Evolutionary conservation across 1,140 invertebrate genomes (phyloP), one percentile per base, ranked within the genome.

Genomic region (Macrostomum lignano): DNA sequence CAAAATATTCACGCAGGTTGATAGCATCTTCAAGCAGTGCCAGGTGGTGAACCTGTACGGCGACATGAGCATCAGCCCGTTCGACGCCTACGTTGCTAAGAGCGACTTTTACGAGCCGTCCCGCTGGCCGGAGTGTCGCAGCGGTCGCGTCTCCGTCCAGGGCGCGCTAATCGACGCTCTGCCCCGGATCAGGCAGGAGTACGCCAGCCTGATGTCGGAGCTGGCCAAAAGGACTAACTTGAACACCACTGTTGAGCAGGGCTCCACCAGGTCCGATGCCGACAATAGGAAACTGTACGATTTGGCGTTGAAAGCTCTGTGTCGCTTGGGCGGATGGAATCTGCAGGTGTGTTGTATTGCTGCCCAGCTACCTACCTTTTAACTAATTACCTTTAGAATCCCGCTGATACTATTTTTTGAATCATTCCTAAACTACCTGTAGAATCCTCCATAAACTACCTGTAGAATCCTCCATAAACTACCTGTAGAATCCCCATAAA

Each of bases 41-140:
- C 84, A 96, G 64, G 82, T 96, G 35, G 88, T 98, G 2, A 86
- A 88, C 0, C 55, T 96, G 6, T 98, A 93, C 58, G 88, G 88
- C 3, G 88, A 98, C 47, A 96, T 96, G 88, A 86, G 94, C 62
- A 93, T 96, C 38, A 78, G 82, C 0, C 88, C 88, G 0, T 96
- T 94, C 51, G 84, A 88, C 52, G 82, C 88, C 51, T 96, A 94
- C 47, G 82, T 98, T 24, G 86, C 81, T 55, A 65, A 78, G 29
- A 82, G 74, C 33, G 78, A 79, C 44, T 76, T 88, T 50, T 94
- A 81, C 55, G 88, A 96, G 48, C 61, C 75, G 0, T 65, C 65
- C 5, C 74, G 72, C 49, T 98, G 88, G 88, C 84, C 84, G 3
- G 20, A 78, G 71, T 51, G 73, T 40, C 52, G 45, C 28, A 48